A percentile compares a stretch with the other conserved stretches of the same genome.
Conservation (phyloP, 2,113 vertebrate species). For the Girardinichthys multiradiatus region DNA sequence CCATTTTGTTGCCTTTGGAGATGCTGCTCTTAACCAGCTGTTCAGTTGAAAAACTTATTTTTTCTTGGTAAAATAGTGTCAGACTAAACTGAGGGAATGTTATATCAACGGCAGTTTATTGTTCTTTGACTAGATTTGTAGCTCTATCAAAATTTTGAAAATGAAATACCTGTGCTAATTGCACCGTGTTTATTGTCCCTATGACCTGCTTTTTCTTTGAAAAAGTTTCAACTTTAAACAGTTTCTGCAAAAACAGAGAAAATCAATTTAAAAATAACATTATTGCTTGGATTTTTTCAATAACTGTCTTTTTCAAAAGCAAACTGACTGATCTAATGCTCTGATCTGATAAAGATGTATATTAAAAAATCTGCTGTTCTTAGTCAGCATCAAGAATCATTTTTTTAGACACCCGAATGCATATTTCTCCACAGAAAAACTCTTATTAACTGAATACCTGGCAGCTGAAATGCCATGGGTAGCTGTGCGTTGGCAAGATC, state of each 20-base stretch:
- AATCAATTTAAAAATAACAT: background rate
- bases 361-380: too few species aligned
- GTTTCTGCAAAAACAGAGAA: background rate
- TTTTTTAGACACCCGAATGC: slow-evolving; percentile 52
- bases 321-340: too few species aligned
- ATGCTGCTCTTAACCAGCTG: too few species aligned
- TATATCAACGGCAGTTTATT: background rate
- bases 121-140: background rate
- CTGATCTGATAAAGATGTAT: too few species aligned
- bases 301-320: too few species aligned
- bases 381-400: too few species aligned
- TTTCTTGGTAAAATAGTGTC: background rate
- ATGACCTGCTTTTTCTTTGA: background rate
- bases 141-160: background rate
- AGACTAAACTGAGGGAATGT: background rate
- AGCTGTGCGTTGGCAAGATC: slow-evolving; percentile 56
- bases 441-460: slow-evolving; percentile 55
- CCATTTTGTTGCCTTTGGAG: too few species aligned
- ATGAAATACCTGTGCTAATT: background rate
- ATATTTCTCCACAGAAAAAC: slow-evolving; percentile 69
- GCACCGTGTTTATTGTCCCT: background rate
- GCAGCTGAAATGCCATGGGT: slow-evolving; percentile 69
- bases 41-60: too few species aligned
- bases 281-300: background rate
- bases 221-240: background rate